phyloP scores from a whole-genome alignment of 2,797 vertebrate genomes.

The Melopsittacus undulatus region DNA sequence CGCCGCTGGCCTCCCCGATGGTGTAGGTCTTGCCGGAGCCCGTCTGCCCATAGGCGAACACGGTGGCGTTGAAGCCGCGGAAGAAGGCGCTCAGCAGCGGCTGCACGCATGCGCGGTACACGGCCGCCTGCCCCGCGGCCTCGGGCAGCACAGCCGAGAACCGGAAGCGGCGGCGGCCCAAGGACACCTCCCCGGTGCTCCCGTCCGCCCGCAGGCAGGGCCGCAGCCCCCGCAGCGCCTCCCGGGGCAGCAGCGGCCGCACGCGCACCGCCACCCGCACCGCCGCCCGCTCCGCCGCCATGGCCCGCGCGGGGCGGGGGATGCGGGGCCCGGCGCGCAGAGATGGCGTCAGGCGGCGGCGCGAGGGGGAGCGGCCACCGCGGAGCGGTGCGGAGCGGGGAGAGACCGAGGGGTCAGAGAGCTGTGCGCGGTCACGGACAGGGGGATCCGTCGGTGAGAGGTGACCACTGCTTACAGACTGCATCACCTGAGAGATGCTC shows the following conservation, averaged over 20 bases:
- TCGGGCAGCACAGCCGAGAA: conserved; percentile 89
- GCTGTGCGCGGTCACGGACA: no score
- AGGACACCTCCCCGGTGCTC: conserved; percentile 77
- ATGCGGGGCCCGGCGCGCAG: no score
- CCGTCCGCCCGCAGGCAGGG: conserved; percentile 86
- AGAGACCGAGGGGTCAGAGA: no score
- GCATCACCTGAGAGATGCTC: not conserved
- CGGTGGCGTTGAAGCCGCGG: conserved; percentile 93
- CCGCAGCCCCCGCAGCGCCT: conserved; percentile 86
- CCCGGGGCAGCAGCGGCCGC: conserved; percentile 86
- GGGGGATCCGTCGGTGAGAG: no score
- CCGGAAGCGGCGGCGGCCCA: conserved; percentile 89
- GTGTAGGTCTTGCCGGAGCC: conserved; percentile 98
- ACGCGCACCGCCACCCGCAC: conserved; percentile 90
- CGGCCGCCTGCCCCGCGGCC: conserved; percentile 84
- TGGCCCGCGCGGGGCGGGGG: not conserved
- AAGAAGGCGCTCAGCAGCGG: conserved; percentile 93
- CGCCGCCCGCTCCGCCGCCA: not conserved
- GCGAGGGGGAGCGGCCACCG: not conserved
- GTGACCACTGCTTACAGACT: no score
- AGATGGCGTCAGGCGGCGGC: not conserved
- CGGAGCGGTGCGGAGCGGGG: not conserved
- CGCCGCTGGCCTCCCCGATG: conserved; percentile 92
- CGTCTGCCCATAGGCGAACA: conserved; percentile 96
- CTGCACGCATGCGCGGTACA: conserved; percentile 87